These are phyloP conservation scores for Zapornia atra DNA, from an alignment of 2,113 vertebrate species.

Conservation along the genomic window DNA sequence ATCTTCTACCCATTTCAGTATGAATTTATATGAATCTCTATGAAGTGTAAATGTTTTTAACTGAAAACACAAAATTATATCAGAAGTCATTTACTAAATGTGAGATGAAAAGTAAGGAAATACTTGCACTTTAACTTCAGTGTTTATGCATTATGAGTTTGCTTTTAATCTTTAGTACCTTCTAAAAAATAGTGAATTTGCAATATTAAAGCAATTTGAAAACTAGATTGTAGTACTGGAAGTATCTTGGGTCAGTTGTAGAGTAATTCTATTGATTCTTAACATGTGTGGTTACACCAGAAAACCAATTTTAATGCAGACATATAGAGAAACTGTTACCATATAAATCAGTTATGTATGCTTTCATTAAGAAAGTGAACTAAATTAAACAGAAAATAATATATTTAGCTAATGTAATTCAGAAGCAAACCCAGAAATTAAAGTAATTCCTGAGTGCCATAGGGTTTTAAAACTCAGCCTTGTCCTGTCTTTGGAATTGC, in stretches of 20 bases:
- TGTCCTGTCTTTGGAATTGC: not conserved
- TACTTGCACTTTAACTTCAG: not conserved
- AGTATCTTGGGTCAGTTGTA: constrained; percentile 18
- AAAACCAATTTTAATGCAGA: constrained; percentile 43
- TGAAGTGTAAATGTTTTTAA: not conserved
- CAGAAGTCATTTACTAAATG: not conserved
- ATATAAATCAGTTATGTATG: constrained; percentile 19
- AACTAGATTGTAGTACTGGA: not conserved
- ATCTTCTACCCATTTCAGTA: not conserved
- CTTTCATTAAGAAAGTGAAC: constrained; percentile 28
- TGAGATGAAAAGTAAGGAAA: not conserved
- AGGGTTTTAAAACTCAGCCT: not conserved
- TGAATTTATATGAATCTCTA: not conserved
- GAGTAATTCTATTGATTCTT: constrained; percentile 30
- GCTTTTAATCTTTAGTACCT: not conserved
- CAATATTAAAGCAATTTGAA: not conserved
- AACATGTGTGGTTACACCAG: constrained; percentile 25
- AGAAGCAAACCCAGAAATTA: not conserved
- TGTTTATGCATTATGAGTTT: not conserved
- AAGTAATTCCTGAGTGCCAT: not conserved
- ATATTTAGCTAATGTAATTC: not conserved
- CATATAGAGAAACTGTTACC: constrained; percentile 45
- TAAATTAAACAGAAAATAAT: constrained; percentile 40
- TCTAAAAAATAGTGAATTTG: not conserved
- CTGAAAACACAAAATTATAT: not conserved